These are phyloP conservation scores for Urocolius indicus DNA, from an alignment of 2,113 vertebrate genomes.

Conservation along the genomic window DNA sequence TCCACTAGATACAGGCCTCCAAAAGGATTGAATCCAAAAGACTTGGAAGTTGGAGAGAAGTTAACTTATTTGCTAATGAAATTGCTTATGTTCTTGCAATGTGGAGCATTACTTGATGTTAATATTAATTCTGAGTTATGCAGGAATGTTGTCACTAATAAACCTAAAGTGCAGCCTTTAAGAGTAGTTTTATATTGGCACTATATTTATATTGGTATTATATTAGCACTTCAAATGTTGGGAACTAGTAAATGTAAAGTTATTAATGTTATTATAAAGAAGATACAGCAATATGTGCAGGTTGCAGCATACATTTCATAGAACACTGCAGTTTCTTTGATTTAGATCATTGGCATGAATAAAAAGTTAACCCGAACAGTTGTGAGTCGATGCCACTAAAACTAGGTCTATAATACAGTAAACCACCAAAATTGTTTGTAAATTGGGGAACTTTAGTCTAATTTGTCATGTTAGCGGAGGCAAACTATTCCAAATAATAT, in stretches of 20 bases:
- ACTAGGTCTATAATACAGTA: not conserved
- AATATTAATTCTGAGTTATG: not conserved
- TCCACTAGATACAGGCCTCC: too few relatives aligned
- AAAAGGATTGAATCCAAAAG: too few relatives aligned
- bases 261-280: not conserved
- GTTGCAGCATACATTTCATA: not conserved
- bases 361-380: not conserved
- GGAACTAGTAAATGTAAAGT: not conserved
- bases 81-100: not conserved
- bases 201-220: too few relatives aligned
- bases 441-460: not conserved
- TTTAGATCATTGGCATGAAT: not conserved
- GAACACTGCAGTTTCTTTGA: not conserved
- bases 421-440: not conserved
- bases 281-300: not conserved
- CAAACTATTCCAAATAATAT: not conserved
- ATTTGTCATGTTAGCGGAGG: not conserved
- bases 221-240: not conserved
- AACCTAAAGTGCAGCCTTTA: not conserved
- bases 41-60: not conserved
- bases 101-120: not conserved
- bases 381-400: not conserved
- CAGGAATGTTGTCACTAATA: not conserved
- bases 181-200: not conserved
- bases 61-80: not conserved